Conservation (phyloP, 1,140 invertebrate genomes). For the Leptoteleia sp. region DNA sequence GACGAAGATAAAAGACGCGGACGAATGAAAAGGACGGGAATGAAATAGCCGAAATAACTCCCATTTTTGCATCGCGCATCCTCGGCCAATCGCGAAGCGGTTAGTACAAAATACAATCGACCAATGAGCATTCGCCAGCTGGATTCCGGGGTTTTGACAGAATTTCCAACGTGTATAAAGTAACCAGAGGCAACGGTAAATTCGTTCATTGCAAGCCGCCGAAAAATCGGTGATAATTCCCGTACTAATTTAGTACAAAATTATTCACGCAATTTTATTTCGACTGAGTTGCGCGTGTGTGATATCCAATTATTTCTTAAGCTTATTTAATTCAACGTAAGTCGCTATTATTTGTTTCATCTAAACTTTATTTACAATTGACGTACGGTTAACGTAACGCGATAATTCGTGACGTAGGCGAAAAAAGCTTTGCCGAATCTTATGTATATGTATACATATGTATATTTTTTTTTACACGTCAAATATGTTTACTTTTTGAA, state of each 20-base stretch:
- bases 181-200: slow-evolving; percentile 44
- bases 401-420: too few relatives aligned
- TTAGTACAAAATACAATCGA: not conserved
- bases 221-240: slow-evolving; percentile 26
- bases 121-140: slow-evolving; percentile 78
- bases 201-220: slow-evolving; percentile 27
- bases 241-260: not conserved
- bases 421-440: too few relatives aligned
- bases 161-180: slow-evolving; percentile 78
- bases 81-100: slow-evolving; percentile 15
- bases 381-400: too few relatives aligned
- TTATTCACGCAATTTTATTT: slow-evolving; percentile 16
- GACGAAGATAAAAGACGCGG: too few relatives aligned
- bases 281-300: not conserved
- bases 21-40: too few relatives aligned
- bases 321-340: slow-evolving; percentile 16
- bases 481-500: too few relatives aligned
- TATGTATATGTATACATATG: too few relatives aligned
- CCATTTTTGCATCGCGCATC: too few relatives aligned
- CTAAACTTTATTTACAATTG: slow-evolving; percentile 13
- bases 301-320: not conserved
- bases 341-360: not conserved
- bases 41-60: too few relatives aligned
- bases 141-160: slow-evolving; percentile 78
- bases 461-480: too few relatives aligned